Percentiles rank a stretch among this genome's conserved stretches.
Conservation (phyloP, 1,140 invertebrate genomes). For the Meloidogyne hapla region DNA sequence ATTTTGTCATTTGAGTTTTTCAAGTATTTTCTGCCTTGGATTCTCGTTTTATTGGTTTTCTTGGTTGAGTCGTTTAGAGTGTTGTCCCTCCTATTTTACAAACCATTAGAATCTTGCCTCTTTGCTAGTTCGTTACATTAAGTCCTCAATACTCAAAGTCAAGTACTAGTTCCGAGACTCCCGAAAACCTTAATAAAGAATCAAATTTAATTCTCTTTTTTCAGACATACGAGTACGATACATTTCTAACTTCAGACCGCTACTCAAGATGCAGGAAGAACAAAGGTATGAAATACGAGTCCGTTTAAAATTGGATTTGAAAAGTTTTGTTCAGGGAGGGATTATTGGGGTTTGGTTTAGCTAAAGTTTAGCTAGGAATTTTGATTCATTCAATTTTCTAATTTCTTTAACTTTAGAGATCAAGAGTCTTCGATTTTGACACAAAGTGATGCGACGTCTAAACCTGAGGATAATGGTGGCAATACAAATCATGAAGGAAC, state of each 20-base stretch:
- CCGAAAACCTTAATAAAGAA: background rate
- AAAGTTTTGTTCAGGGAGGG: too few species aligned
- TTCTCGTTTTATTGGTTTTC: too few species aligned
- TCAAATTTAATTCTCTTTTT: background rate
- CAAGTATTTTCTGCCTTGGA: too few species aligned
- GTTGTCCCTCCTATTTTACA: too few species aligned
- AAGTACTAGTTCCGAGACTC: too few species aligned
- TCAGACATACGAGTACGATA: background rate
- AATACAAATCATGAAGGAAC: background rate
- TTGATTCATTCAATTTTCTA: background rate
- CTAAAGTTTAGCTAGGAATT: background rate
- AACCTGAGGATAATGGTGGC: background rate
- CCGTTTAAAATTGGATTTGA: background rate
- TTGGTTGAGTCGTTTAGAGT: too few species aligned
- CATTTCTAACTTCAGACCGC: background rate
- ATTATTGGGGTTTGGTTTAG: too few species aligned
- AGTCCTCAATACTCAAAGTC: too few species aligned
- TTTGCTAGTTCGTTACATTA: too few species aligned
- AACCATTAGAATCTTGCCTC: too few species aligned
- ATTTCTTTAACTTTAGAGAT: background rate
- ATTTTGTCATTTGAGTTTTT: too few species aligned
- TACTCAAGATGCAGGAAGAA: background rate
- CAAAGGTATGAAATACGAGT: conserved; percentile 3
- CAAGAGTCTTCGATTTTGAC: background rate
- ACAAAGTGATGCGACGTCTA: background rate